Base-by-base conservation (phyloP, 2,888 invertebrate genomes). In the Eurois occulta region DNA sequence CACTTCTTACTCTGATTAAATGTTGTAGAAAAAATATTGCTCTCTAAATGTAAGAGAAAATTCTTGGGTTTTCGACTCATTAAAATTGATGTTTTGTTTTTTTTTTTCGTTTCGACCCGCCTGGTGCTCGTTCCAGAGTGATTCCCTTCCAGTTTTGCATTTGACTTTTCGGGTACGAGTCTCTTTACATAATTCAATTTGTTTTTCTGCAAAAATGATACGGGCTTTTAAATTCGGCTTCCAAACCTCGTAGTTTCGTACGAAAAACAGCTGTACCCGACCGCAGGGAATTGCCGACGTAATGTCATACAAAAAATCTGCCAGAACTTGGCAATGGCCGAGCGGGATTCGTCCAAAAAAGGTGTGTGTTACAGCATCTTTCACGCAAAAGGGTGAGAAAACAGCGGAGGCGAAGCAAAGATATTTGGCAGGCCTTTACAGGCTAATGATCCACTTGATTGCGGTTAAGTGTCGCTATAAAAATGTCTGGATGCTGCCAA, bases 21-120 rank as follows among this genome's bases (percentile, higher is more conserved):
- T 96, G 96, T 96, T 96, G 95, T 96, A 96, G 96, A 96, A 96
- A 96, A 96, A 96, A 96, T 96, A 96, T 96, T 96, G 96, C 95
- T 94, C 93, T 94, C 95, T 92, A 95, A 96, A 96, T 95, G 95
- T 95, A 94, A 94, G 93, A 94, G 96, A 95, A 96, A 95, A 95
- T 95, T 94, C 94, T 94, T 93, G 95, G 88, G 95, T 95, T 96
- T 96, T 95, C 92, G 94, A 95, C 94, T 96, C 95, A 95, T 96
- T 95, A 96, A 95, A 95, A 96, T 95, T 95, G 94, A 94, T 95
- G 95, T 95, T 95, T 94, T 94, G 93, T 93, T 94, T 94, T 94
- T 94, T 94, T 83, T 81, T 86, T 86, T 77, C 78, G 83, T 86
- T 87, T 90, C 87, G 83, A 81, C 81, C 80, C 85, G 80, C 78